These are phyloP conservation scores for Heteronetta atricapilla DNA, from an alignment of 2,113 vertebrate species.

Conservation along the genomic window DNA sequence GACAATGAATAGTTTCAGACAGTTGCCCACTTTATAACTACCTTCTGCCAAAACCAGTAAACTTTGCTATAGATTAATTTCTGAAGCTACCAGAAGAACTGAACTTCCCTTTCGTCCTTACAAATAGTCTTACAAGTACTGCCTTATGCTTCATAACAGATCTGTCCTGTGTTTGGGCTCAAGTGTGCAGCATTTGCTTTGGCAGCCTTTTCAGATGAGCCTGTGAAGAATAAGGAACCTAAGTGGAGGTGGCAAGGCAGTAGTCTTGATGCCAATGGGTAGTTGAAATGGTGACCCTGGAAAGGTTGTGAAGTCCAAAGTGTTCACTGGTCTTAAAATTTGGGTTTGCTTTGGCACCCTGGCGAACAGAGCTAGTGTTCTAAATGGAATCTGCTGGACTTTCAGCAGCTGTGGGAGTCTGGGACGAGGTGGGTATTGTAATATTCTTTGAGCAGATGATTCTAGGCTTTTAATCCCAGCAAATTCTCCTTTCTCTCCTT, in stretches of 20 bases:
- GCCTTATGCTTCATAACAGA: neutral
- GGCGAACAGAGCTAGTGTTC: neutral
- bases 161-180: neutral
- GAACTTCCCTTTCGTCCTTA: neutral
- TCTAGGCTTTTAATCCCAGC: neutral
- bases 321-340: neutral
- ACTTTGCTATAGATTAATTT: neutral
- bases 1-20: neutral
- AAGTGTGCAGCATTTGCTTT: neutral
- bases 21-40: neutral
- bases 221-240: neutral
- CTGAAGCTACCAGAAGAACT: neutral
- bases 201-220: neutral
- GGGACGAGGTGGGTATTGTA: neutral
- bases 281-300: neutral
- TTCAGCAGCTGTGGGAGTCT: neutral
- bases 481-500: neutral
- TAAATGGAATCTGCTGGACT: neutral
- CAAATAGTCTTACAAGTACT: too few relatives aligned
- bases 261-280: neutral
- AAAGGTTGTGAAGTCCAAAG: fast-evolving
- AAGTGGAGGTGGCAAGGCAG: too few relatives aligned
- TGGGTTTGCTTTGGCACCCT: neutral
- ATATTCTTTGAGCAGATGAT: neutral
- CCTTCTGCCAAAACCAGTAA: neutral